A percentile compares a stretch with the other conserved stretches of the same genome.
phyloP scores from a whole-genome alignment of 2,797 vertebrate genomes.

The Coracias cyanogaster region DNA sequence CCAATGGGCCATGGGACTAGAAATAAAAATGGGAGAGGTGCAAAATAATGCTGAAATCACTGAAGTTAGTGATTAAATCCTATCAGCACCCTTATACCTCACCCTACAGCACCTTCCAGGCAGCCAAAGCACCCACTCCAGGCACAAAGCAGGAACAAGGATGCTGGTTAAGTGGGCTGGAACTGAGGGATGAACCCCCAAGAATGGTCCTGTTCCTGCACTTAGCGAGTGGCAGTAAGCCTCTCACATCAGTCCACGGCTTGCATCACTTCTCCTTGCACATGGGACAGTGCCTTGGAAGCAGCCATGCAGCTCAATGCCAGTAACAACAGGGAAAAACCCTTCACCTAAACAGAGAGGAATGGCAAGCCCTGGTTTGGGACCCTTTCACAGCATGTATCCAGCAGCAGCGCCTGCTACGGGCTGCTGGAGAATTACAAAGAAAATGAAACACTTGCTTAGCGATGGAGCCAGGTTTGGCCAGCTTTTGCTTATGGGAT shows the following conservation, averaged over 20 bases:
- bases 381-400: background rate
- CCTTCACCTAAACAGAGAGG: background rate
- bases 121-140: background rate
- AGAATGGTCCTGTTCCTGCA: background rate
- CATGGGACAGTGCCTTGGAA: background rate
- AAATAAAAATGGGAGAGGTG: background rate
- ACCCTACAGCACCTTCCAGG: background rate
- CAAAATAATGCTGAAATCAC: background rate
- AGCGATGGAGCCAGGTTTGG: background rate
- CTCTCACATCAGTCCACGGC: background rate
- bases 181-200: background rate
- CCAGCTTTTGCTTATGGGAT: background rate
- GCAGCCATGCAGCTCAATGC: background rate
- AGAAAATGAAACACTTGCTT: background rate
- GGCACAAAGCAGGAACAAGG: background rate
- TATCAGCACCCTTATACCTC: background rate
- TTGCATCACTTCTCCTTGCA: background rate
- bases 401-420: background rate
- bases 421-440: background rate
- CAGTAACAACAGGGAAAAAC: background rate
- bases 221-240: background rate
- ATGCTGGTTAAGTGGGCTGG: background rate
- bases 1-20: background rate
- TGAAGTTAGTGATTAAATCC: background rate
- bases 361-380: background rate